phyloP scores from a whole-genome alignment of 2,888 invertebrate species.

The Folsomia manolachei region DNA sequence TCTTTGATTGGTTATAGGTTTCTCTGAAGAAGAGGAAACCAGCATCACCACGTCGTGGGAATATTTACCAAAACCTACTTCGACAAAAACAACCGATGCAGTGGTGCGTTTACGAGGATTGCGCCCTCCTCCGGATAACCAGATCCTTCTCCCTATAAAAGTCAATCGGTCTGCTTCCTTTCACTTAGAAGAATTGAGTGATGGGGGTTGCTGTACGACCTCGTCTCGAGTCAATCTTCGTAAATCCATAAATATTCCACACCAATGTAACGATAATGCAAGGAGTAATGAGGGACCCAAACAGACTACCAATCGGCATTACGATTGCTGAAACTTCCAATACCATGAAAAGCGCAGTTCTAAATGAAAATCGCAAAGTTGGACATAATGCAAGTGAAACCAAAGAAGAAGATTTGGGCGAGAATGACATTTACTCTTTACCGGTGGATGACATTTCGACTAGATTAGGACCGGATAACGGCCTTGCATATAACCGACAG shows the following conservation, averaged over 20 bases:
- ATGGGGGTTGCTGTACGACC: no score
- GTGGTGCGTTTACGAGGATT: conserved; percentile 8
- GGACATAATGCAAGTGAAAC: background rate
- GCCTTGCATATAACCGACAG: no score
- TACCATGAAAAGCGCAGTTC: no score
- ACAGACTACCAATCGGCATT: background rate
- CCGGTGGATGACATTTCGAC: conserved; percentile 40
- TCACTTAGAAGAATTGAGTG: background rate
- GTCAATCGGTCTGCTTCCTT: background rate
- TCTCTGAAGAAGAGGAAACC: conserved; percentile 19
- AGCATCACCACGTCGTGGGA: conserved; percentile 46
- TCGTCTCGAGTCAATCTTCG: background rate
- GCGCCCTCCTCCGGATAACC: background rate
- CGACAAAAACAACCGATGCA: conserved; percentile 24
- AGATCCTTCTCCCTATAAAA: no score
- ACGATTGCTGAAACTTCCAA: background rate
- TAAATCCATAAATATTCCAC: no score
- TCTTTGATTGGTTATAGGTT: conserved; percentile 23
- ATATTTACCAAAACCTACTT: conserved; percentile 37
- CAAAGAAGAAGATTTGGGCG: conserved; percentile 25
- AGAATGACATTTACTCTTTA: conserved; percentile 48
- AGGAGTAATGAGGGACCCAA: no score
- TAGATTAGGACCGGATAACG: no score
- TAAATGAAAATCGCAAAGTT: no score
- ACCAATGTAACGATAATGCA: no score